Conservation (phyloP, 2,888 invertebrate genomes). For the Sphaerophoria rueppellii region DNA sequence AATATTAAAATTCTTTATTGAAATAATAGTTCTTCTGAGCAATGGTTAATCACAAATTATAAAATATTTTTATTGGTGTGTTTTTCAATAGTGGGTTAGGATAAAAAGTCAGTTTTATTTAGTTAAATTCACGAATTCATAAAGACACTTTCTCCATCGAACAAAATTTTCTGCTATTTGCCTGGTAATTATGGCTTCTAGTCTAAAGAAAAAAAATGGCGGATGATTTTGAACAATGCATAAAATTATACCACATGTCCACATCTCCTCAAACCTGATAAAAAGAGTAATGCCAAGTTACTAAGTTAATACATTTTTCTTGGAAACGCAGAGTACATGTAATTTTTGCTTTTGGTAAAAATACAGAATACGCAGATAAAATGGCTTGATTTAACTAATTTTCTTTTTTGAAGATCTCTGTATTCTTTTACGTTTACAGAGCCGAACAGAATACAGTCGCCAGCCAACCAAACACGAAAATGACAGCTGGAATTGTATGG, state of each 20-base stretch:
- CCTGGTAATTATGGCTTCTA: background rate
- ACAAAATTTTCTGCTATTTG: constrained; percentile 4
- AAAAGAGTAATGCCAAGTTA: constrained; percentile 12
- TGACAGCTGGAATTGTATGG: too few species aligned
- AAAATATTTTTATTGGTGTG: constrained; percentile 23
- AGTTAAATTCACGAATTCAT: constrained; percentile 37
- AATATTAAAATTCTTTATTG: constrained; percentile 7
- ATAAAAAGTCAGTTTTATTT: constrained; percentile 13
- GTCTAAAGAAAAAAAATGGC: constrained; percentile 16
- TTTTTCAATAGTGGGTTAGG: constrained; percentile 29
- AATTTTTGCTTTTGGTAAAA: too few species aligned
- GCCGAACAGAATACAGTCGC: too few species aligned
- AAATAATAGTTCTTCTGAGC: constrained; percentile 9
- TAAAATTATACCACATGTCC: background rate
- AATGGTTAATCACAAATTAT: constrained; percentile 54
- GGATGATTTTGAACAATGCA: background rate
- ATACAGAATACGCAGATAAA: too few species aligned
- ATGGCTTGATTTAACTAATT: too few species aligned
- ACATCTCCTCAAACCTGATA: background rate
- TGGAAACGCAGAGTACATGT: too few species aligned
- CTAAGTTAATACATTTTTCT: too few species aligned
- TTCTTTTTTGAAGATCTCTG: too few species aligned
- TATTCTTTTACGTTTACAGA: too few species aligned
- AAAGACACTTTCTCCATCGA: constrained; percentile 8
- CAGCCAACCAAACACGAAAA: too few species aligned